Evolutionary conservation across 1,140 invertebrate genomes (phyloP).

Genomic region (Panagrolaimus sp.): DNA sequence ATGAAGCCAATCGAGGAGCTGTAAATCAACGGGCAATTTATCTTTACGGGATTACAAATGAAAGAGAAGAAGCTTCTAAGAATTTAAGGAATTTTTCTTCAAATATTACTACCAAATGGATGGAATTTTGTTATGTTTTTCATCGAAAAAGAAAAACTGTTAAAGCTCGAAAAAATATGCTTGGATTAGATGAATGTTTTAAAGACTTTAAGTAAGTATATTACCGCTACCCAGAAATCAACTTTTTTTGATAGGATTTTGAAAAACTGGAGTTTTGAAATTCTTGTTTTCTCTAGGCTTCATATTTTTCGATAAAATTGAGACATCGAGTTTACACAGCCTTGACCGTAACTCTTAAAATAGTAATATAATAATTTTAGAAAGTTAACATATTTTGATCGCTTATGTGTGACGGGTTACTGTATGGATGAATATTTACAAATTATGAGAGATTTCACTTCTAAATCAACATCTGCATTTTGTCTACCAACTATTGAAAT

Average conservation of each 20-base stretch:
- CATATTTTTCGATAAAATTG: no score
- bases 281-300: no score
- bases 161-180: constrained; percentile 30
- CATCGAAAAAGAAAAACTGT: no score
- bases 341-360: no score
- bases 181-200: constrained; percentile 26
- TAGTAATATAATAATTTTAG: background rate
- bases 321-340: no score
- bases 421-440: constrained; percentile 40
- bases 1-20: constrained; percentile 18
- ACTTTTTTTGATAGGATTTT: no score
- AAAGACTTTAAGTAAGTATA: no score
- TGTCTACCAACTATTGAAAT: constrained; percentile 30
- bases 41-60: constrained; percentile 38
- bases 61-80: constrained; percentile 29
- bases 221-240: no score
- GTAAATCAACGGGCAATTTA: constrained; percentile 36
- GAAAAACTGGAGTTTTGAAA: background rate
- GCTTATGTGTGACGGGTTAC: constrained; percentile 36
- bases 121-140: no score
- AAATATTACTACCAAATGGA: no score
- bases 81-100: constrained; percentile 29
- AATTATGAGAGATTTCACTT: constrained; percentile 30
- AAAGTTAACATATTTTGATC: constrained; percentile 39
- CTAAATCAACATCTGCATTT: background rate